Conservation (phyloP, 30 jellyfish, hydroid and myxozoan species). For the Chrysaora quinquecirrha region DNA sequence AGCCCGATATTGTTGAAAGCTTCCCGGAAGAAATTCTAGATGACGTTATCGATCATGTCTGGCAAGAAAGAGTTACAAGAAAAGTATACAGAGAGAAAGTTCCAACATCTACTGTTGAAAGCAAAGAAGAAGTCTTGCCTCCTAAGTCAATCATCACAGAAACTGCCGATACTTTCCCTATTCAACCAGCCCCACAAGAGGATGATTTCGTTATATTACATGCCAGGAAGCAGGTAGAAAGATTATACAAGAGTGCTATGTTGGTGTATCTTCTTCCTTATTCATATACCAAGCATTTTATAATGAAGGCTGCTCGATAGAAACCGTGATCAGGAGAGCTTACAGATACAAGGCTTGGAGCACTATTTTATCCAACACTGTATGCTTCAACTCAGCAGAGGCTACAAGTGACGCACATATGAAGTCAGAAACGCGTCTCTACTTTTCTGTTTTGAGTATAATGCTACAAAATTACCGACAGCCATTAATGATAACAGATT, state of each 20-base stretch:
- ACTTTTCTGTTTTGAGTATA: too few species aligned
- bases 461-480: too few species aligned
- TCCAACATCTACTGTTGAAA: neutral
- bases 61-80: conserved; percentile 40
- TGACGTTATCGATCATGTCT: neutral
- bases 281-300: neutral
- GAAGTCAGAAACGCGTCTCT: too few species aligned
- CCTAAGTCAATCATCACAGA: neutral
- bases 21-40: conserved; percentile 1
- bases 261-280: conserved; percentile 11
- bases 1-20: neutral
- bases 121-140: neutral
- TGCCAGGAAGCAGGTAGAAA: neutral
- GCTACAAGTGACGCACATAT: neutral
- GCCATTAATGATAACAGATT: neutral
- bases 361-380: conserved; percentile 1
- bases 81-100: conserved; percentile 34
- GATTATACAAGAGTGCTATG: conserved; percentile 14
- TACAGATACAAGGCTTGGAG: neutral
- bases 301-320: neutral
- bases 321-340: conserved; percentile 5
- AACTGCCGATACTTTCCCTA: neutral
- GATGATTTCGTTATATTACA: neutral
- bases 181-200: neutral
- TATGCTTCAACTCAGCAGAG: neutral